Evolutionary conservation across 2,888 invertebrate genomes (phyloP), one percentile per base, ranked within the genome.

Genomic region (Pterostichus madidus): DNA sequence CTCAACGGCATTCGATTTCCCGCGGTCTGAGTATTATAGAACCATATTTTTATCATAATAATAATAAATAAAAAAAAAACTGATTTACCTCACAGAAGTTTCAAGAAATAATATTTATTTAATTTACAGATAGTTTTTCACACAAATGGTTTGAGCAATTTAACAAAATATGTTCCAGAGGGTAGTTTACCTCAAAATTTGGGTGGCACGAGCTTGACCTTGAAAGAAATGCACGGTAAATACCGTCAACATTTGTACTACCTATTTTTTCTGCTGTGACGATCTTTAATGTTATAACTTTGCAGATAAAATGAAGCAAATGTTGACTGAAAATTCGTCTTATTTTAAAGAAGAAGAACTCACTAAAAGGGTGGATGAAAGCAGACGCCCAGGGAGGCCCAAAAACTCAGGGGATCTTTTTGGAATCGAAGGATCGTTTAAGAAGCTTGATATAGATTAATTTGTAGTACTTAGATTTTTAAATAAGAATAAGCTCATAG

Each of bases 371-470:
- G 93, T 94, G 1, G 90, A 91, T 81, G 94, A 95, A 85, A 89
- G 91, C 1, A 87, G 91, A 44, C 90, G 95, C 49, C 92, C 93
- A 0, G 94, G 94, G 24, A 94, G 94, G 85, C 92, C 92, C 59
- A 94, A 93, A 88, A 92, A 91, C 83, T 91, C 91, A 0, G 91
- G 92, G 0, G 93, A 93, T 84, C 88, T 93, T 11, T 91, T 94
- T 85, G 95, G 95, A 39, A 91, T 94, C 2, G 94, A 95, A 86
- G 95, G 95, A 17, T 94, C 93, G 87, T 95, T 95, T 87, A 95
- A 94, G 88, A 94, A 94, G 86, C 89, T 95, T 24, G 94, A 94
- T 59, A 92, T 95, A 49, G 95, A 95, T 89, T 95, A 90, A 86
- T 61, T 10, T 10, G 17, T 17, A 17, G 13, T 17, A 13, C 5